Percentiles rank a stretch among this genome's conserved stretches.
phyloP scores from a whole-genome alignment of 2,113 vertebrate species.

The Catharus bicknelli region DNA sequence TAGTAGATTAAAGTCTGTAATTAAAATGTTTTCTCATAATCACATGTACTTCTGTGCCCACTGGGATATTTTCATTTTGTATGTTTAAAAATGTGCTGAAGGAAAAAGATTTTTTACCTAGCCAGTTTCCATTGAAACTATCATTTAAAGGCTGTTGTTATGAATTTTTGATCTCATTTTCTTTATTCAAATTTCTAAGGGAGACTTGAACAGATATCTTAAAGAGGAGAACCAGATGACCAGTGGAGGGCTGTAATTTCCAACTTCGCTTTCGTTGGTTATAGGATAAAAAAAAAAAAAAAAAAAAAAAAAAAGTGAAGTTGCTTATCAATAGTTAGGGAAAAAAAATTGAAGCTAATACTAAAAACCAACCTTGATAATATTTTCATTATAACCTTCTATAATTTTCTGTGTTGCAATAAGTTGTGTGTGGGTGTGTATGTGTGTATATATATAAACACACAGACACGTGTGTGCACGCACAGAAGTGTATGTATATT shows the following conservation, averaged over 20 bases:
- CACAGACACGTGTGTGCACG: too few species aligned
- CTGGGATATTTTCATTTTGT: background rate
- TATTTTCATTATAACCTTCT: background rate
- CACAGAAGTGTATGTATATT: background rate
- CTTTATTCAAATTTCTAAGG: background rate
- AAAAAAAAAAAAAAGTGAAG: background rate
- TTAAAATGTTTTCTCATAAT: background rate
- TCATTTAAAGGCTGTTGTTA: background rate
- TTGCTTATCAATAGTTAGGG: background rate
- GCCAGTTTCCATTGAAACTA: background rate
- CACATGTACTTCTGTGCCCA: background rate
- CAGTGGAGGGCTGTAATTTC: background rate
- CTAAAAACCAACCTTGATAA: background rate
- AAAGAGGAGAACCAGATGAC: background rate
- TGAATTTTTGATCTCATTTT: background rate
- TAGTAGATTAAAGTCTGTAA: background rate
- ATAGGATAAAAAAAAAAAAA: background rate
- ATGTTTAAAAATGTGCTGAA: background rate
- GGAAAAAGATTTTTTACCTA: background rate
- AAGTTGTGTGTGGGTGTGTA: background rate
- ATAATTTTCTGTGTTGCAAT: background rate
- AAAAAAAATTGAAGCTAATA: background rate
- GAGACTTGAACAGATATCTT: background rate
- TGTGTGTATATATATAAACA: too few species aligned
- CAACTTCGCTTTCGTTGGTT: background rate